Percentiles rank a stretch among this genome's conserved stretches.
Conservation (phyloP, 2,113 vertebrate species). For the Nipponia nippon region DNA sequence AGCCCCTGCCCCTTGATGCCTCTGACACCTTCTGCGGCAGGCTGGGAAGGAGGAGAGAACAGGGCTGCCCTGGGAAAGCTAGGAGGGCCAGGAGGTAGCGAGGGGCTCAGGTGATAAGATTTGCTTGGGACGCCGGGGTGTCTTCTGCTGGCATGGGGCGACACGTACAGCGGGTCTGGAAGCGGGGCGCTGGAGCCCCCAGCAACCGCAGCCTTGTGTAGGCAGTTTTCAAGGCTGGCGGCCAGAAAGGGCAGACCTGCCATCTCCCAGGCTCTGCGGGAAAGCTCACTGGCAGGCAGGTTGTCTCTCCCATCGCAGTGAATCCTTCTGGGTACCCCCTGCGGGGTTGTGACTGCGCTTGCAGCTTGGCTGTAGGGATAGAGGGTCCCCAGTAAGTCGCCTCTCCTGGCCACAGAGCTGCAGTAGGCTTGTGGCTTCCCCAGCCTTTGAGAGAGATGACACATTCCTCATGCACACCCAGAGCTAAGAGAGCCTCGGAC, state of each 20-base stretch:
- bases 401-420: not conserved
- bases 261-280: not conserved
- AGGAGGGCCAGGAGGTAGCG: not conserved
- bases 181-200: not conserved
- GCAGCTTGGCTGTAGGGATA: not conserved
- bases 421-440: not conserved
- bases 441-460: not conserved
- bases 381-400: not conserved
- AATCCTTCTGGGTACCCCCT: not conserved
- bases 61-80: not conserved
- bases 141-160: not conserved
- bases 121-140: not conserved
- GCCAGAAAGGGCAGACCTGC: not conserved
- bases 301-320: not conserved
- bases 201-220: rapidly evolving
- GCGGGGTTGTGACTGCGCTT: rapidly evolving
- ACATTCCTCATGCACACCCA: not conserved
- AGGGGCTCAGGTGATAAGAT: not conserved
- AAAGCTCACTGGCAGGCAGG: not conserved
- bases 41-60: not conserved
- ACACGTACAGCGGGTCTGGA: not conserved
- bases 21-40: slow-evolving; percentile 52
- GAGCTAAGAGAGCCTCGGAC: not conserved
- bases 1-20: slow-evolving; percentile 64
- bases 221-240: not conserved